These are phyloP conservation scores for Paracentrotus lividus DNA, from an alignment of 53 echinoderm and acorn worm genomes.

Conservation along the genomic window DNA sequence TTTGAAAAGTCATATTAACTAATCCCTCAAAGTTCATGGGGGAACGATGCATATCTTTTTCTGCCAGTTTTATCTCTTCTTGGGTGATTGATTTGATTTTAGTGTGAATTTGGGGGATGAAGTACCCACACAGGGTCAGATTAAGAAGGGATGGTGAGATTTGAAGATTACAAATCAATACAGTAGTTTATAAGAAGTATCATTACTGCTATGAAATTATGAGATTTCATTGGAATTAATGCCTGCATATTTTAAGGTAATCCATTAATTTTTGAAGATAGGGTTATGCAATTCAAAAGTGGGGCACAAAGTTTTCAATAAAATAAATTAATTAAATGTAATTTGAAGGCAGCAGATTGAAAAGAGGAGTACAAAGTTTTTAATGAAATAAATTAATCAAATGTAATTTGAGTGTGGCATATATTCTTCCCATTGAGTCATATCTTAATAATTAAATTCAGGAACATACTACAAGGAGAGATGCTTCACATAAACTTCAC, in stretches of 20 bases:
- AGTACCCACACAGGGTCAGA: slow-evolving; percentile 7
- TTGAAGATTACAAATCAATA: neutral
- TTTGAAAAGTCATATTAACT: slow-evolving; percentile 7
- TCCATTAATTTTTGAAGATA: neutral
- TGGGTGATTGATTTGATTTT: neutral
- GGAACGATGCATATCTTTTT: slow-evolving; percentile 12
- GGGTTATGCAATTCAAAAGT: neutral
- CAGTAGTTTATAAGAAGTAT: neutral
- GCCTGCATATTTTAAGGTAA: neutral
- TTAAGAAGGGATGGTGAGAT: neutral
- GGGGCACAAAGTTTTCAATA: neutral
- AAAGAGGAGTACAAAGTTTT: neutral
- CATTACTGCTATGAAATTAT: neutral
- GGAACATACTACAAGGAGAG: neutral
- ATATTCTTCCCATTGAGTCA: slow-evolving; percentile 15
- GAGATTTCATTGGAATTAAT: neutral
- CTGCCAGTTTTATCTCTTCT: slow-evolving; percentile 22
- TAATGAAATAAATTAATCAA: neutral
- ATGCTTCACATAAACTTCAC: neutral
- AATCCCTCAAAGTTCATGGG: slow-evolving; percentile 25
- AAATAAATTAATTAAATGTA: neutral
- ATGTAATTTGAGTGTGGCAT: neutral
- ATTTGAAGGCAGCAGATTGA: neutral
- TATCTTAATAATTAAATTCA: neutral
- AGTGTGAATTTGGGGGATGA: neutral